phyloP scores from a whole-genome alignment of 2,113 vertebrate species.

The Oncorhynchus masou region DNA sequence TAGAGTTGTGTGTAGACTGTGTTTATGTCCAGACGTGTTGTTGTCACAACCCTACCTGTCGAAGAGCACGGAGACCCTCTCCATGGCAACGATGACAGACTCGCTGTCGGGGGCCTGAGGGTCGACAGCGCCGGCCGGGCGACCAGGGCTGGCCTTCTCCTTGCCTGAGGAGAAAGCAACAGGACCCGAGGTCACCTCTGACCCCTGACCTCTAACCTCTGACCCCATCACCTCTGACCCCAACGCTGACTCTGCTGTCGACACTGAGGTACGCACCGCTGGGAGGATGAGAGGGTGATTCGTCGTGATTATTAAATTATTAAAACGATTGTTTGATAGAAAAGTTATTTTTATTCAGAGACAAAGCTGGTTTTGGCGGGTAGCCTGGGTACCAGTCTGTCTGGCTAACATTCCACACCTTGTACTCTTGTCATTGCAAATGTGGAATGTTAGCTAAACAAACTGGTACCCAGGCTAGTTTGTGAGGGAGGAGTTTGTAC shows the following conservation, averaged over 20 bases:
- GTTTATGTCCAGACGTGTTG: background rate
- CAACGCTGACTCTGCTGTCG: slow-evolving; percentile 29
- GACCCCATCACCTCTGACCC: slow-evolving; percentile 66
- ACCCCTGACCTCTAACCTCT: slow-evolving; percentile 70
- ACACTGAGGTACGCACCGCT: slow-evolving; percentile 59
- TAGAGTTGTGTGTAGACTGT: background rate
- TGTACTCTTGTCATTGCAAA: too few relatives aligned
- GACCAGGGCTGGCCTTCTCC: slow-evolving; percentile 90
- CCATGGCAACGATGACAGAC: slow-evolving; percentile 97
- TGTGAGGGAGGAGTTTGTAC: too few relatives aligned
- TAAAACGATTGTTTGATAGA: too few relatives aligned
- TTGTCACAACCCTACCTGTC: slow-evolving; percentile 80
- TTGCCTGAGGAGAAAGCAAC: slow-evolving; percentile 83
- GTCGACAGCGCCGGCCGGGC: slow-evolving; percentile 76
- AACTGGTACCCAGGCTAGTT: too few relatives aligned
- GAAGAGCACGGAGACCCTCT: slow-evolving; percentile 96
- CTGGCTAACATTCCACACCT: too few relatives aligned
- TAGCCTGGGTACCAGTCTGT: too few relatives aligned
- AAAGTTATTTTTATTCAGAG: too few relatives aligned
- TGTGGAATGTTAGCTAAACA: too few relatives aligned
- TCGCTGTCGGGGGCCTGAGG: slow-evolving; percentile 88
- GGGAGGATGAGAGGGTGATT: slow-evolving; percentile 59
- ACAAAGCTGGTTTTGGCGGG: too few relatives aligned
- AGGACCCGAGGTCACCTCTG: slow-evolving; percentile 68
- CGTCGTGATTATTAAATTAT: background rate